These are phyloP conservation scores for Sarcophaga subvicina DNA, from an alignment of 2,888 invertebrate species.

Conservation along the genomic window DNA sequence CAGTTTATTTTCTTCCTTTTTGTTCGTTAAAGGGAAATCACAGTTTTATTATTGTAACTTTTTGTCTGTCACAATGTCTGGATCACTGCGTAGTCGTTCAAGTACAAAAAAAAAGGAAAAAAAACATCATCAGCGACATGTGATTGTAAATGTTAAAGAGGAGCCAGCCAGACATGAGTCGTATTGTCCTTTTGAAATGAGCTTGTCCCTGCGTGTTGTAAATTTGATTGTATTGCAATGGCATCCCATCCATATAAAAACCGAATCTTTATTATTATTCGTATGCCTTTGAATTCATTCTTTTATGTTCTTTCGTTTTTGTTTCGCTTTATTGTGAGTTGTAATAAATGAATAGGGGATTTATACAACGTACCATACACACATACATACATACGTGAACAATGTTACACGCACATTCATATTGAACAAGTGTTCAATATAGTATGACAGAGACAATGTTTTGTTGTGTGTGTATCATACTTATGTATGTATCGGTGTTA, in stretches of 20 bases:
- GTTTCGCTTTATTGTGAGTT: slow-evolving; percentile 13
- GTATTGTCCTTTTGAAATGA: slow-evolving; percentile 25
- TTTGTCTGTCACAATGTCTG: slow-evolving; percentile 9
- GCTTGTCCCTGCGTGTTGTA: slow-evolving; percentile 27
- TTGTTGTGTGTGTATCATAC: no score
- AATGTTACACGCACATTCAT: not conserved
- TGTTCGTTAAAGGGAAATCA: slow-evolving; percentile 27
- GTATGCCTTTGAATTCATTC: not conserved
- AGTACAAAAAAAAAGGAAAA: not conserved
- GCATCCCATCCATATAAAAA: slow-evolving; percentile 31
- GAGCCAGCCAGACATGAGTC: slow-evolving; percentile 36
- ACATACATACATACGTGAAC: not conserved
- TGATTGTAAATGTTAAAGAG: not conserved
- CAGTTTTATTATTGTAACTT: slow-evolving; percentile 39
- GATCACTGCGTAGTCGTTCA: not conserved
- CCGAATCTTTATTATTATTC: slow-evolving; percentile 30
- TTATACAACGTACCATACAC: slow-evolving; percentile 15
- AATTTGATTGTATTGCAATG: slow-evolving; percentile 34
- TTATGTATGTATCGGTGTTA: no score
- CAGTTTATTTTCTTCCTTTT: not conserved
- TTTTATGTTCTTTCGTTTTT: not conserved
- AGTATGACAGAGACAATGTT: no score
- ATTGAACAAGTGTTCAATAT: not conserved
- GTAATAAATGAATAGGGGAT: slow-evolving; percentile 18
- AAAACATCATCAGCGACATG: not conserved